Conservation (phyloP, 1,140 invertebrate species). For the Bombus waltoni region DNA sequence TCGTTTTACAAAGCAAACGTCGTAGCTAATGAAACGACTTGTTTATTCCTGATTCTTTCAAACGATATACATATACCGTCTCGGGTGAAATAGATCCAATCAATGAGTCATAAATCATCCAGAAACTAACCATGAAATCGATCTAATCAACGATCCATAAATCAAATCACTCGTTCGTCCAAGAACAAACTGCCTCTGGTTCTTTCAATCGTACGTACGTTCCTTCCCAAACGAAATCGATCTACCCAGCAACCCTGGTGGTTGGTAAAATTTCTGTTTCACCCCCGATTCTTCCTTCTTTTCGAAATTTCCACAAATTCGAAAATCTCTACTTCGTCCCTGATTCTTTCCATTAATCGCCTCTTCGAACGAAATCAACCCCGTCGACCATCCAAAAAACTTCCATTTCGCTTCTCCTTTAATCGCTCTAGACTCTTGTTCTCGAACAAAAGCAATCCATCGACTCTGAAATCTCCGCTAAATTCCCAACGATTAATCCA, state of each 20-base stretch:
- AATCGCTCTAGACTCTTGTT: not conserved
- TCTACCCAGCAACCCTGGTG: not conserved
- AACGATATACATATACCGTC: no score
- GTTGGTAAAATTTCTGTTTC: no score
- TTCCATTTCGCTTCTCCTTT: no score
- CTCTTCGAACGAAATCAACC: not conserved
- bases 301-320: no score
- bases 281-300: not conserved
- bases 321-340: not conserved
- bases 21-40: not conserved
- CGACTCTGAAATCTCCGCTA: not conserved
- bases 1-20: not conserved
- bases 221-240: not conserved
- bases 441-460: not conserved
- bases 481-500: not conserved
- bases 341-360: not conserved
- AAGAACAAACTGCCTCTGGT: no score
- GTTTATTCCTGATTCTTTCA: no score
- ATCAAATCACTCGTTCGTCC: no score
- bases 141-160: not conserved
- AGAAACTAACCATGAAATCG: not conserved
- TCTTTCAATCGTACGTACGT: not conserved
- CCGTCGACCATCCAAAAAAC: no score
- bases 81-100: not conserved
- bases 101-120: not conserved